A percentile compares a stretch with the other conserved stretches of the same genome.
Conservation (phyloP, 2,797 vertebrate genomes). For the Naso thynnoides region DNA sequence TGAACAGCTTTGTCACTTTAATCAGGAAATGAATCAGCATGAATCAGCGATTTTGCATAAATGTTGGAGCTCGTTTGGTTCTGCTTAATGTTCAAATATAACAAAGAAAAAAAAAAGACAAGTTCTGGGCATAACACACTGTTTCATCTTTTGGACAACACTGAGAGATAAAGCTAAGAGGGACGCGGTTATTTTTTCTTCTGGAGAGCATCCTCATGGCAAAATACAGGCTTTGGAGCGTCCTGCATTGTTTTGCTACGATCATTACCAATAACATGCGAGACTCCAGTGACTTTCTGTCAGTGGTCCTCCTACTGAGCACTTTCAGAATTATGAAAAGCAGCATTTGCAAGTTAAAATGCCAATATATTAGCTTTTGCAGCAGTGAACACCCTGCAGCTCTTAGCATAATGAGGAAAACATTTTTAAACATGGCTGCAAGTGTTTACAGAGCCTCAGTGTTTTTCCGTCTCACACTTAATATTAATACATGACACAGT, state of each 20-base stretch:
- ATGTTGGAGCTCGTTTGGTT: conserved; percentile 1
- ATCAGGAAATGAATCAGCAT: conserved; percentile 19
- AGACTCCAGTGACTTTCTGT: conserved; percentile 9
- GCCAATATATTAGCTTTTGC: conserved; percentile 18
- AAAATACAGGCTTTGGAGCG: conserved; percentile 14
- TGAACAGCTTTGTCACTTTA: conserved; percentile 14
- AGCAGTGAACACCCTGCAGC: conserved; percentile 49
- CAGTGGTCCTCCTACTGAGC: conserved; percentile 1
- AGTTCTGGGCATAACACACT: not conserved
- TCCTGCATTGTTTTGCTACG: not conserved
- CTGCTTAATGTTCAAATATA: conserved; percentile 7
- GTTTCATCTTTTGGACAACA: conserved; percentile 9
- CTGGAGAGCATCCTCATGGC: not conserved
- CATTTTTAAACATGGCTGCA: conserved; percentile 45
- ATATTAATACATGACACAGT: conserved; percentile 24
- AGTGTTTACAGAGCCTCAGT: conserved; percentile 39
- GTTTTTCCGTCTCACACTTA: conserved; percentile 14
- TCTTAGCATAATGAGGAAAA: conserved; percentile 56
- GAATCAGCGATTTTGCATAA: not conserved
- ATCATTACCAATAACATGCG: conserved; percentile 31
- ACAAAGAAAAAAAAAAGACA: not conserved
- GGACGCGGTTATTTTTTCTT: conserved; percentile 17
- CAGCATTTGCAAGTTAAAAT: conserved; percentile 40
- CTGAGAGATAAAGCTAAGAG: not conserved
- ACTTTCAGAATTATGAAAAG: conserved; percentile 28